Conservation (phyloP, 2,888 invertebrate species). For the Scrobipalpa atriplicella region DNA sequence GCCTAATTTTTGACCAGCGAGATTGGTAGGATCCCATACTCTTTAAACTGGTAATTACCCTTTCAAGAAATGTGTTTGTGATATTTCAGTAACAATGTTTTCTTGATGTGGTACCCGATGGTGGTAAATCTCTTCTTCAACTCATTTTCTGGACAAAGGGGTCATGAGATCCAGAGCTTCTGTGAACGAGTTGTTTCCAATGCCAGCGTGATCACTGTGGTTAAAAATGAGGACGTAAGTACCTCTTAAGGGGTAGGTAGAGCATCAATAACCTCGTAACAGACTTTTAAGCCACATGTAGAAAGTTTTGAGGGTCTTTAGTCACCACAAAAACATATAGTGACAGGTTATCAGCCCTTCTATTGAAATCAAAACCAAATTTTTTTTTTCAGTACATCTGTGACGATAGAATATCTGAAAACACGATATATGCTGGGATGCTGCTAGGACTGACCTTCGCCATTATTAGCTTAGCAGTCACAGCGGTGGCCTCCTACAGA, state of each 20-base stretch:
- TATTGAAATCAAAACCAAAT: background rate
- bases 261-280: background rate
- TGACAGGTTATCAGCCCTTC: background rate
- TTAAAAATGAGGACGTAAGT: conserved; percentile 40
- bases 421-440: conserved; percentile 83
- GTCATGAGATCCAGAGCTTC: conserved; percentile 44
- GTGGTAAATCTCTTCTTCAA: conserved; percentile 75
- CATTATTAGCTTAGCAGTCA: conserved; percentile 70
- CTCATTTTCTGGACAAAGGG: conserved; percentile 40
- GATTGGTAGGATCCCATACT: background rate
- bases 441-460: conserved; percentile 82
- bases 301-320: no score
- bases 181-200: conserved; percentile 47
- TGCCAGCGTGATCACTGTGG: conserved; percentile 30
- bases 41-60: background rate
- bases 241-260: background rate
- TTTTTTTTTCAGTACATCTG: conserved; percentile 57
- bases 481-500: conserved; percentile 73
- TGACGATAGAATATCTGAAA: conserved; percentile 70
- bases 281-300: no score
- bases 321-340: no score
- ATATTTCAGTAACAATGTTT: conserved; percentile 67
- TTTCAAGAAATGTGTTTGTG: background rate
- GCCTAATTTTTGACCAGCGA: no score
- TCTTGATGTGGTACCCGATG: conserved; percentile 79